phyloP scores from a whole-genome alignment of 2,113 vertebrate genomes.

The Aleadryas rufinucha region DNA sequence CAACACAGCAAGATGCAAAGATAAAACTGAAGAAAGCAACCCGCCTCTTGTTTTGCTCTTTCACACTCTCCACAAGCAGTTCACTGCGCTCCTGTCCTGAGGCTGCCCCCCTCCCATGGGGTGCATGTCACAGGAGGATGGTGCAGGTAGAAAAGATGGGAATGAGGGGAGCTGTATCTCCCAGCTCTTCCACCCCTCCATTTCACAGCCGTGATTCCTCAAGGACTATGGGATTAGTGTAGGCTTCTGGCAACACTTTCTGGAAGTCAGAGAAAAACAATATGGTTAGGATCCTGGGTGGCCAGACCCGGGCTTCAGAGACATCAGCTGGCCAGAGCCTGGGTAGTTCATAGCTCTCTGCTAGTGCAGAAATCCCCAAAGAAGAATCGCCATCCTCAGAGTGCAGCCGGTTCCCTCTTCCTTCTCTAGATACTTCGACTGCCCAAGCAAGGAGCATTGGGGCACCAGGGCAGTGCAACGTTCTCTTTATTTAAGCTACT shows the following conservation, averaged over 20 bases:
- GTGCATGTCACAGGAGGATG: background rate
- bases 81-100: background rate
- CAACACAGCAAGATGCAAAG: background rate
- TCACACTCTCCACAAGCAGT: background rate
- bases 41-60: background rate
- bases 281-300: background rate
- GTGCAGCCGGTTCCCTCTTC: background rate
- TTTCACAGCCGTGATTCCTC: conserved; percentile 43
- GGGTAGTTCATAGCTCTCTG: background rate
- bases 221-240: background rate
- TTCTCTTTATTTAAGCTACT: background rate
- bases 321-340: background rate
- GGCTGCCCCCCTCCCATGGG: background rate
- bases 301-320: background rate
- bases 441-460: background rate
- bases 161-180: background rate
- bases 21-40: background rate
- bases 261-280: conserved; percentile 38
- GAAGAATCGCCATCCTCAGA: background rate
- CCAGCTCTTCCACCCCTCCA: background rate
- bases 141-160: background rate
- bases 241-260: conserved; percentile 21
- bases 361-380: background rate
- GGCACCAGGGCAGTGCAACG: background rate
- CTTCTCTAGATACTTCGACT: background rate